Evolutionary conservation across 2,888 invertebrate species (phyloP), one percentile per base, ranked within the genome.

Genomic region (Melanostoma mellinum): DNA sequence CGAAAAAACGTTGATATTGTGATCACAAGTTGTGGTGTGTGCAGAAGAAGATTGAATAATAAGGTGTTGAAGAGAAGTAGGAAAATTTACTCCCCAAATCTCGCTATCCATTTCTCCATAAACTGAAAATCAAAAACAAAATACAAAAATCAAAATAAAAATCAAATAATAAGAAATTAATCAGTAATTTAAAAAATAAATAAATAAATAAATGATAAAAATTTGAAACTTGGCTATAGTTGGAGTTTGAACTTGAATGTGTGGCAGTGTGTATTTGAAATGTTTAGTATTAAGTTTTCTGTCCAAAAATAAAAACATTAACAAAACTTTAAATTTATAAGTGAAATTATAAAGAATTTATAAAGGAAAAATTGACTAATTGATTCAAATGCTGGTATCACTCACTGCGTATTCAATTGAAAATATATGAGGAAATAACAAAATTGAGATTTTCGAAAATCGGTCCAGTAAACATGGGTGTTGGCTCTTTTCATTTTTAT

Each of bases 71-170:
- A 68, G 36, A 56, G 50, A 46, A 74, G 55, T 63, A 44, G 72
- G 38, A 63, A 46, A 36, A 56, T 10, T 76, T 79, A 79, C 30
- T 78, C 74, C 40, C 74, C 84, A 65, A 84, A 84, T 72, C 55
- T 74, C 38, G 63, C 74, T 55, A 84, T 84, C 84, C 78, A 79
- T 61, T 79, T 84, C 36, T 84, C 74, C 79, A 61, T 84, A 50
- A 79, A 84, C 84, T 84, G 84, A 79, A 84, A 84, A 56, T 61
- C 55, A 46, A 77, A 68, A 67, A 52, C 30, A 63, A 35, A 56
- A 72, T 56, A 30, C 56, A 33, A 67, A 55, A 20, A 63, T 20
- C 5, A 65, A 56, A 46, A 38, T 40, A 56, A 55, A 38, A n/a
- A 76, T 55, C 50, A 48, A 30, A 52, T 46, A 63, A 44, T 2